Percentiles rank a stretch among this genome's conserved stretches.
Evolutionary conservation across 2,888 invertebrate genomes (phyloP).

Genomic region (Hybos culiciformis): DNA sequence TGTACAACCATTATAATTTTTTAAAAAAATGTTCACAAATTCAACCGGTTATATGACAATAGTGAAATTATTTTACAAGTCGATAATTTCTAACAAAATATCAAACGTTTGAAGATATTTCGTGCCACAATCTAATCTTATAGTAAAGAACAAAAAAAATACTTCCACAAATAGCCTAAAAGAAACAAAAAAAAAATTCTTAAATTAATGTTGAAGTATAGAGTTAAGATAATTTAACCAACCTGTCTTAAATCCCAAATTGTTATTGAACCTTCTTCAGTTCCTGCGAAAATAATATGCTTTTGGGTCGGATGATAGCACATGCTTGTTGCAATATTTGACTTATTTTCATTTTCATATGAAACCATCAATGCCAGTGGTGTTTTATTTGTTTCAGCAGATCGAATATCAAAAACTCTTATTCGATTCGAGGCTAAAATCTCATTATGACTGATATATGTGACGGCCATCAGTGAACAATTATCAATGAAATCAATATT

Average conservation of each 20-base stretch:
- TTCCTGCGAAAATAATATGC: constrained; percentile 71
- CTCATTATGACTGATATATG: constrained; percentile 56
- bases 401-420: constrained; percentile 76
- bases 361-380: constrained; percentile 52
- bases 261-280: constrained; percentile 72
- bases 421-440: constrained; percentile 76
- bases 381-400: constrained; percentile 45
- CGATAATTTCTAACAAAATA: too few species aligned
- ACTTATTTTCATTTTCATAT: constrained; percentile 46
- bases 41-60: too few species aligned
- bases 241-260: constrained; percentile 86
- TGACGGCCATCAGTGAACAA: constrained; percentile 62
- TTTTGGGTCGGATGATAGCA: constrained; percentile 76
- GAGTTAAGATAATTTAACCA: too few species aligned
- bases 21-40: too few species aligned
- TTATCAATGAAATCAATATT: constrained; percentile 60
- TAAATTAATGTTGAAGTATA: too few species aligned
- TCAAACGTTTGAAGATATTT: too few species aligned
- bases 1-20: too few species aligned
- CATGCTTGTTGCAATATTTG: constrained; percentile 55
- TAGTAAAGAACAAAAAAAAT: too few species aligned
- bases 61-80: too few species aligned
- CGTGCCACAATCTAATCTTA: too few species aligned
- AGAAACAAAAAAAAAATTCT: too few species aligned
- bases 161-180: too few species aligned